phyloP scores from a whole-genome alignment of 35 echinoderm and acorn worm species.

The Apostichopus japonicus region DNA sequence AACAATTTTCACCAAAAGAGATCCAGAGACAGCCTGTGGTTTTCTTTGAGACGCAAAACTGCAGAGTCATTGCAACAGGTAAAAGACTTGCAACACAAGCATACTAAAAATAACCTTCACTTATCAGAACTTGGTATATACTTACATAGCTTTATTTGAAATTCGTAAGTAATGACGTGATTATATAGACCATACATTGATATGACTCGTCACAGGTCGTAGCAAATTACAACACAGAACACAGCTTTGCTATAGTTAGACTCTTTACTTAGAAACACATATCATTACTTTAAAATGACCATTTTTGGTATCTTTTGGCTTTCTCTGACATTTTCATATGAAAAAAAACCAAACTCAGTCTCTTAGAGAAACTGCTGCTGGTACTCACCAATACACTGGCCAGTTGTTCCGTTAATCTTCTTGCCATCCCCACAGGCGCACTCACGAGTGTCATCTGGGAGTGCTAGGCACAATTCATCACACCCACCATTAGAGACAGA shows the following conservation, averaged over 20 bases:
- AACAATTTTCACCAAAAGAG: no score
- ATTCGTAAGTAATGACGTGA: no score
- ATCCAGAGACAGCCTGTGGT: no score
- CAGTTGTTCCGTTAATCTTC: constrained; percentile 24
- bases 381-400: constrained; percentile 49
- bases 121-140: no score
- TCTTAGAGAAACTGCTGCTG: not conserved
- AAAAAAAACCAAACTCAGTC: not conserved
- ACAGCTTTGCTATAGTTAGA: no score
- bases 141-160: no score
- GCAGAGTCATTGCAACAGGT: no score
- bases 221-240: not conserved
- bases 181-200: no score
- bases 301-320: not conserved
- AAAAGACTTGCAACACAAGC: not conserved
- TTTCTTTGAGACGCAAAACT: not conserved
- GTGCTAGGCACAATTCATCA: constrained; percentile 66
- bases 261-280: no score
- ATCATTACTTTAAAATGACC: no score
- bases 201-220: no score
- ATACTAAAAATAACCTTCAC: not conserved
- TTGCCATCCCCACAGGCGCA: constrained; percentile 75
- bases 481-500: constrained; percentile 83
- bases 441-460: constrained; percentile 30
- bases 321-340: not conserved